Percentiles rank a stretch among this genome's conserved stretches.
These are phyloP conservation scores for Bolinopsis microptera DNA, from an alignment of 37 sponge, comb jelly and placozoan species.

Conservation along the genomic window DNA sequence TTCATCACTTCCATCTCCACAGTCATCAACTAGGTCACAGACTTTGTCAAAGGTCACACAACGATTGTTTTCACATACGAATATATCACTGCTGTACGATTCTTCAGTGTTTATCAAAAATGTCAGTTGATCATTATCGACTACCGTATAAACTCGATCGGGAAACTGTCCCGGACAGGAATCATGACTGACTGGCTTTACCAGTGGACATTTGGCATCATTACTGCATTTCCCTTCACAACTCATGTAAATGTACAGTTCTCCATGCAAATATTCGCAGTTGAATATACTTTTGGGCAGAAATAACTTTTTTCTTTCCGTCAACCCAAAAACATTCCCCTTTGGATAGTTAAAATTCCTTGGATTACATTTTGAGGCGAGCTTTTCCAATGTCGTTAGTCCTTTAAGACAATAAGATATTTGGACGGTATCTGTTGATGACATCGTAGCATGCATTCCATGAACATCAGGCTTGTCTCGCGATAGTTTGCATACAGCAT, in stretches of 20 bases:
- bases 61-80: background rate
- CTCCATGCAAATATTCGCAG: background rate
- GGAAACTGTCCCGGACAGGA: conserved; percentile 35
- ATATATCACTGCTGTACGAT: background rate
- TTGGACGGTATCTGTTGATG: no score
- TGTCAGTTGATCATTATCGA: background rate
- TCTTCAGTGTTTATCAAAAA: background rate
- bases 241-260: conserved; percentile 3
- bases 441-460: no score
- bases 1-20: conserved; percentile 54
- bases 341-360: background rate
- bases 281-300: background rate
- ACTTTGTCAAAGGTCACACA: background rate
- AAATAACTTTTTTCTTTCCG: background rate
- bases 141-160: background rate
- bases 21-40: conserved; percentile 41
- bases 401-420: background rate
- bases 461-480: background rate
- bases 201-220: background rate
- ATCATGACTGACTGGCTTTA: background rate
- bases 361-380: background rate
- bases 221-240: background rate
- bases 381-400: background rate
- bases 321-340: background rate
- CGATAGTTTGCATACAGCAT: background rate